These are phyloP conservation scores for Emydoidea blandingii DNA, from an alignment of 2,797 vertebrate species.

Conservation along the genomic window DNA sequence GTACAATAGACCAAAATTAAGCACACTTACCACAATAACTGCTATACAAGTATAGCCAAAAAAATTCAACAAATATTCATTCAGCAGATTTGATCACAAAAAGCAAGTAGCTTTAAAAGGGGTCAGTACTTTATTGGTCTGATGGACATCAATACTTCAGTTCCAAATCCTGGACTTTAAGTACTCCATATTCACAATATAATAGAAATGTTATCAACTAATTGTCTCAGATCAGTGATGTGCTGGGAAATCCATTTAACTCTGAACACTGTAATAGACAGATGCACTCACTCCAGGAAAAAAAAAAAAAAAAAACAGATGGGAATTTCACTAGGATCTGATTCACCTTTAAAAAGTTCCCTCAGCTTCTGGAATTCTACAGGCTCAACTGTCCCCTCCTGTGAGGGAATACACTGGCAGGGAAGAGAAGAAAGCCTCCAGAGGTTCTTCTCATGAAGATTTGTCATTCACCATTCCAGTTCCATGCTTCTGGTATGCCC, in stretches of 20 bases:
- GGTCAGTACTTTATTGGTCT: neutral
- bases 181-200: neutral
- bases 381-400: neutral
- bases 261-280: neutral
- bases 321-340: neutral
- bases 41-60: neutral
- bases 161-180: neutral
- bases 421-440: neutral
- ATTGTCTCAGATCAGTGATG: neutral
- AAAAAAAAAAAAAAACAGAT: neutral
- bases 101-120: neutral
- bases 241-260: neutral
- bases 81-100: neutral
- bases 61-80: neutral
- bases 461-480: neutral
- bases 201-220: neutral
- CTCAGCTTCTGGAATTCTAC: neutral
- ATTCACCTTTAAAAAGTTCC: neutral
- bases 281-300: neutral
- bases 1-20: neutral
- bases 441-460: neutral
- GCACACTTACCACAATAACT: neutral
- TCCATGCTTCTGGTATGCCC: neutral
- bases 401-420: neutral
- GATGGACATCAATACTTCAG: neutral